phyloP scores from a whole-genome alignment of 23 tunicate genomes.

The Trididemnum miniatum region DNA sequence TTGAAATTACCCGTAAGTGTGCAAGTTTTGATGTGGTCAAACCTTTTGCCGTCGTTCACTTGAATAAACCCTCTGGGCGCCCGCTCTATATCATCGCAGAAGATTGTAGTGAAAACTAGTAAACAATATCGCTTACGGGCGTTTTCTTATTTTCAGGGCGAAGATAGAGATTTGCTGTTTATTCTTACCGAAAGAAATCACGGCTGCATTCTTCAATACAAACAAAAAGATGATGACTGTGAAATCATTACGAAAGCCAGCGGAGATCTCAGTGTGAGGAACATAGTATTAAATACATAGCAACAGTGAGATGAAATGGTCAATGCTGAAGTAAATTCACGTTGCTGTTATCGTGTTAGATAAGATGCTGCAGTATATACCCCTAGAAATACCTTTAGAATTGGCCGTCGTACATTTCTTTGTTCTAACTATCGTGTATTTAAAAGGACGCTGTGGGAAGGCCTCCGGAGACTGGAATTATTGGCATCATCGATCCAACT shows the following conservation, averaged over 20 bases:
- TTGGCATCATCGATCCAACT: slow-evolving; percentile 90
- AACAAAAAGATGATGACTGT: slow-evolving; percentile 47
- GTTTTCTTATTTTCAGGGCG: slow-evolving; percentile 28
- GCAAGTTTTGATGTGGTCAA: too few relatives aligned
- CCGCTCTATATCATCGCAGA: too few relatives aligned
- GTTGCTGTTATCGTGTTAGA: too few relatives aligned
- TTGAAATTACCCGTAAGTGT: too few relatives aligned
- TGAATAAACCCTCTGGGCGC: too few relatives aligned
- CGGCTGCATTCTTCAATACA: slow-evolving; percentile 84
- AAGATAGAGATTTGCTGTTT: slow-evolving; percentile 80
- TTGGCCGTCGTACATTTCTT: too few relatives aligned
- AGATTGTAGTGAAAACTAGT: background rate
- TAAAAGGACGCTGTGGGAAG: slow-evolving; percentile 83
- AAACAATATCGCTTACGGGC: background rate
- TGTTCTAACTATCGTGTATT: background rate
- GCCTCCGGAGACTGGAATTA: slow-evolving; percentile 90
- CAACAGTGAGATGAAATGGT: too few relatives aligned
- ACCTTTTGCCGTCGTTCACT: too few relatives aligned
- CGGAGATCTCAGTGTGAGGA: slow-evolving; percentile 87
- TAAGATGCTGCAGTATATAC: too few relatives aligned
- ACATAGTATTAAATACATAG: too few relatives aligned
- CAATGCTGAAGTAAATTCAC: too few relatives aligned
- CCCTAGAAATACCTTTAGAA: too few relatives aligned
- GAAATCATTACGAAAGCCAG: slow-evolving; percentile 91
- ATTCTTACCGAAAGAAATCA: slow-evolving; percentile 89